Evolutionary conservation across 2,888 invertebrate genomes (phyloP), one percentile per base, ranked within the genome.

Genomic region (Byasa hedistus): DNA sequence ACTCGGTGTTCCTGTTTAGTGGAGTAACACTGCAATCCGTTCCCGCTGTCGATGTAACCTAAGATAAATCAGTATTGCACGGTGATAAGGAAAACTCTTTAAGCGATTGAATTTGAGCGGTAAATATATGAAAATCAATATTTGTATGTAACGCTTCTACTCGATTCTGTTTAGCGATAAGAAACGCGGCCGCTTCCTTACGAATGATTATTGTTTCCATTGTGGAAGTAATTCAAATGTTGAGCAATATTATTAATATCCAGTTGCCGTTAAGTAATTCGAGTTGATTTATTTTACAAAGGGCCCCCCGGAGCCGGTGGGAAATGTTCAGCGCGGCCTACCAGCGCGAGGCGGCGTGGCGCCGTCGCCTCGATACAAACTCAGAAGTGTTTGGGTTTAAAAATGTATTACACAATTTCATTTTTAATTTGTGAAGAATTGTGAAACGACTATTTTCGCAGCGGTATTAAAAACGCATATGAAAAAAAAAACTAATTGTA

Each of bases 191-290:
- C 52, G 56, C 24, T 62, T 62, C 24, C 22, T 27, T 27, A 59
- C 62, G 32, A 60, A 61, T 36, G 57, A 66, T 62, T 58, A 52
- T 66, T 62, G 58, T 66, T 58, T 66, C 62, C n/a, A 54, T 39
- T 24, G 39, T 59, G 66, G 27, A 54, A 58, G 27, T 57, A 62
- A 62, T 62, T 62, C 44, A 57, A 55, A 54, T 66, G 58, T 66
- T 66, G 52, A 58, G 27, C 57, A 62, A 66, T 66, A 58, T 66
- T 66, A 66, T 66, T 62, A 66, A 62, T 58, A 62, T 62, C 58
- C 57, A 66, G 52, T 66, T 58, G 57, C 66, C 66, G 61, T 66
- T 66, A 66, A 66, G 62, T 58, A 62, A 62, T 62, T 57, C 58
- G 56, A 62, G 32, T 61, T 61, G 57, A 66, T 66, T 66, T 66